Percentiles rank a stretch among this genome's conserved stretches.
These are phyloP conservation scores for Prionailurus bengalensis DNA, from an alignment of 2,113 vertebrate genomes.

Conservation along the genomic window DNA sequence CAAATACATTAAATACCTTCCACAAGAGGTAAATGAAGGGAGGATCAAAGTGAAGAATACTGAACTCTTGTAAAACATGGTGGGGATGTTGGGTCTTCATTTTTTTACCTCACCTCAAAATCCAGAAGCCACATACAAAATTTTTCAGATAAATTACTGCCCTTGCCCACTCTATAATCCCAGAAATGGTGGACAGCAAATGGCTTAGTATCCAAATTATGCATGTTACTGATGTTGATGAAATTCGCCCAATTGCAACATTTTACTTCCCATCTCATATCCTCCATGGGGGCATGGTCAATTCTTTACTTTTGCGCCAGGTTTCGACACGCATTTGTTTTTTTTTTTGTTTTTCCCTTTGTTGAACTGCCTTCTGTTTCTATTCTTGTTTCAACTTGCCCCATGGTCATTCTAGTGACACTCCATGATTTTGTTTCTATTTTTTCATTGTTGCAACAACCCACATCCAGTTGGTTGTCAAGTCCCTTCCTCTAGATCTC, in stretches of 20 bases:
- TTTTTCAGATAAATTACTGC: neutral
- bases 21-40: neutral
- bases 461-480: neutral
- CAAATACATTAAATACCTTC: neutral
- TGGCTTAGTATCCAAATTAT: neutral
- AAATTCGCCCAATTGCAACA: neutral
- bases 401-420: neutral
- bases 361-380: neutral
- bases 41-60: neutral
- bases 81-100: neutral
- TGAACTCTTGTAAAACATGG: neutral
- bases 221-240: neutral
- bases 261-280: neutral
- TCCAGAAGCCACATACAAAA: neutral
- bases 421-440: neutral
- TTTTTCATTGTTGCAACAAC: neutral
- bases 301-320: neutral
- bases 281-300: neutral
- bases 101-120: neutral
- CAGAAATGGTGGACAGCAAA: neutral
- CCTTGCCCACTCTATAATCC: neutral
- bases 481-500: neutral
- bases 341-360: neutral
- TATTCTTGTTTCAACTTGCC: neutral
- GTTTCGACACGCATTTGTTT: neutral